A percentile compares a stretch with the other conserved stretches of the same genome.
Conservation (phyloP, 1,140 invertebrate species). For the Drosophila punjabiensis region DNA sequence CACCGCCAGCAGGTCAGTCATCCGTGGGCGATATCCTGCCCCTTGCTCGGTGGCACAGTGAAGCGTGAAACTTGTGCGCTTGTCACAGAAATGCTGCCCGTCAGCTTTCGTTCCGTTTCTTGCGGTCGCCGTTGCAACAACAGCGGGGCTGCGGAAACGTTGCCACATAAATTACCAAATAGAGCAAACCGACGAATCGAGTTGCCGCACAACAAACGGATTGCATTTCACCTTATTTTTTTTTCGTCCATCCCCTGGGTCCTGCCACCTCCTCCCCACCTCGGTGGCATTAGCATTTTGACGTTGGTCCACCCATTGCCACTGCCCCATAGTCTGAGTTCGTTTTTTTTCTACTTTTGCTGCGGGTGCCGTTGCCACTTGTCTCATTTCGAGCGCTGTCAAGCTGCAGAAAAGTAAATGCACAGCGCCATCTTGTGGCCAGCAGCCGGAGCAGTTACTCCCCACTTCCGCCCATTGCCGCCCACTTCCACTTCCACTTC, state of each 20-base stretch:
- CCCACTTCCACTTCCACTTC: conserved; percentile 5
- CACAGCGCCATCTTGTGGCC: conserved; percentile 58
- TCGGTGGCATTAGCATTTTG: conserved; percentile 66
- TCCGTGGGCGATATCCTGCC: conserved; percentile 17
- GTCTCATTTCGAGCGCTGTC: conserved; percentile 65
- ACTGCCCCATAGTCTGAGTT: conserved; percentile 7
- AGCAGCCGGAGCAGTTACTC: conserved; percentile 13
- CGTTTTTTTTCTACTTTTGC: neutral
- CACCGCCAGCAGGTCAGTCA: conserved; percentile 48
- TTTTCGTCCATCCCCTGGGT: conserved; percentile 11
- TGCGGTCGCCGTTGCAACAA: conserved; percentile 43
- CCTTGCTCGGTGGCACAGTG: conserved; percentile 59
- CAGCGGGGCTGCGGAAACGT: conserved; percentile 35
- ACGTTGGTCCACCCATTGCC: neutral
- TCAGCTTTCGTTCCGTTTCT: conserved; percentile 59
- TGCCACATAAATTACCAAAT: conserved; percentile 78
- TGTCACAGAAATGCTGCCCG: conserved; percentile 79
- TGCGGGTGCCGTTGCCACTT: conserved; percentile 65
- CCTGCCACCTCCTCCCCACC: conserved; percentile 7
- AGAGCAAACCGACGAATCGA: conserved; percentile 56
- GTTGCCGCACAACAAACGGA: conserved; percentile 57
- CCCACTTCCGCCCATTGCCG: conserved; percentile 11
- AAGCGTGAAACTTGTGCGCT: conserved; percentile 80
- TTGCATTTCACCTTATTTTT: conserved; percentile 46
- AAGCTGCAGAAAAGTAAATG: conserved; percentile 59